Base-by-base conservation (phyloP, 2,888 invertebrate species). In the Agrotis clavis region DNA sequence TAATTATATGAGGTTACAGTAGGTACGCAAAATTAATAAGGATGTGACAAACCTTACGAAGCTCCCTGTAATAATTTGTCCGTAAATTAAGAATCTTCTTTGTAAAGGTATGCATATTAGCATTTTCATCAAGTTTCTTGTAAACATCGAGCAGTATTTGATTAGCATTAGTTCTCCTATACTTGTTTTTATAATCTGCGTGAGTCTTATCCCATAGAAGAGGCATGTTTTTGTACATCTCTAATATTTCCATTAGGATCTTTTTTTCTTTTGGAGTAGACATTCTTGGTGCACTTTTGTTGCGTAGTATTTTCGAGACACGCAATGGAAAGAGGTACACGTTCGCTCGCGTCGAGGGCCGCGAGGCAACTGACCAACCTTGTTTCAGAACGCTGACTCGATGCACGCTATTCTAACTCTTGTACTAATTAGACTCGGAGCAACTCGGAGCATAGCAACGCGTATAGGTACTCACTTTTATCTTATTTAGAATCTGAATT, bases 41-140 rank as follows among this genome's bases (percentile, higher is more conserved):
- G 14, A 30, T 1, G 3, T 14, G 18, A 76, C 21, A 13, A 51
- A 77, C 78, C 71, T 71, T 75, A n/a, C 61, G 61, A 25, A 48
- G 16, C 41, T 75, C 71, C 45, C 41, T 75, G 13, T 48, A 71
- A 13, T 71, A 75, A 59, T 48, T 63, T 9, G 79, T 71, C 9
- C 72, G 62, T 59, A 75, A 71, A 78, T 75, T 78, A 13, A 30
- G 47, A 21, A 75, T 71, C 30, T 78, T 78, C 19, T 75, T 78
- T 1, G 14, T 63, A 0, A 71, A 18, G 6, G n/a, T 45, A 13
- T 21, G 35, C 11, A 53, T 30, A 14, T 19, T 59, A 2, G 75
- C 79, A 2, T 11, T 7, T 0, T 51, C 47, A 14, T 78, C 71
- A 11, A 59, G 30, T 21, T 63, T 14, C 45, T 21, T 62, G 6